A percentile compares a stretch with the other conserved stretches of the same genome.
Conservation (phyloP, 2,113 vertebrate genomes). For the Xenopus laevis region DNA sequence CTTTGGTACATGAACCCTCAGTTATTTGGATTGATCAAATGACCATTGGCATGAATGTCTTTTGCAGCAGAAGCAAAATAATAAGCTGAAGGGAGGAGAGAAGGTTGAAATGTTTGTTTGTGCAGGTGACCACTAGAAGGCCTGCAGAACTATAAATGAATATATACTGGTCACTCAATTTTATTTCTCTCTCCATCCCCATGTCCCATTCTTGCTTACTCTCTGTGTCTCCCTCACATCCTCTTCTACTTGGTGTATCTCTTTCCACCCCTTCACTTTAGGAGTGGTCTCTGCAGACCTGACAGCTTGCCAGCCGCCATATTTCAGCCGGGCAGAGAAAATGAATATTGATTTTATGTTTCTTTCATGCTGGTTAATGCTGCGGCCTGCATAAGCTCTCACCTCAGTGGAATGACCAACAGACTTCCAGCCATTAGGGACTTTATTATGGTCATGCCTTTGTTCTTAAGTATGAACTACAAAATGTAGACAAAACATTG, state of each 20-base stretch:
- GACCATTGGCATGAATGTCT: no score
- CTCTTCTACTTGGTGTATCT: not conserved
- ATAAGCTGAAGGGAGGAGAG: no score
- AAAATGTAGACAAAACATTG: not conserved
- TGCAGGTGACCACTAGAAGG: no score
- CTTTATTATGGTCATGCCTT: constrained; percentile 7
- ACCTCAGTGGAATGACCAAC: constrained; percentile 38
- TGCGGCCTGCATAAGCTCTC: constrained; percentile 36
- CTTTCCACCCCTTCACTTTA: constrained; percentile 4
- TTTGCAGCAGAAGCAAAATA: no score
- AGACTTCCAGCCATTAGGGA: constrained; percentile 28
- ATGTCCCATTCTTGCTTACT: no score
- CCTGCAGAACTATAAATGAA: no score
- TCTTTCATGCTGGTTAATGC: constrained; percentile 43
- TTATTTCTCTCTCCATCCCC: no score
- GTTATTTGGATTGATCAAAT: no score
- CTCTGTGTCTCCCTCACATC: not conserved
- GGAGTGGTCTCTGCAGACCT: constrained; percentile 41
- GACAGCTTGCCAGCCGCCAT: constrained; percentile 36
- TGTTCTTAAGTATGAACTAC: not conserved
- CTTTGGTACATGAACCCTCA: no score
- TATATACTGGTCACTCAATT: no score
- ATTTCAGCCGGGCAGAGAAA: constrained; percentile 41
- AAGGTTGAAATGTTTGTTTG: no score
- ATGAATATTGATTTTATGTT: constrained; percentile 46